phyloP scores from a whole-genome alignment of 2,113 vertebrate species.

The Corythoichthys intestinalis region DNA sequence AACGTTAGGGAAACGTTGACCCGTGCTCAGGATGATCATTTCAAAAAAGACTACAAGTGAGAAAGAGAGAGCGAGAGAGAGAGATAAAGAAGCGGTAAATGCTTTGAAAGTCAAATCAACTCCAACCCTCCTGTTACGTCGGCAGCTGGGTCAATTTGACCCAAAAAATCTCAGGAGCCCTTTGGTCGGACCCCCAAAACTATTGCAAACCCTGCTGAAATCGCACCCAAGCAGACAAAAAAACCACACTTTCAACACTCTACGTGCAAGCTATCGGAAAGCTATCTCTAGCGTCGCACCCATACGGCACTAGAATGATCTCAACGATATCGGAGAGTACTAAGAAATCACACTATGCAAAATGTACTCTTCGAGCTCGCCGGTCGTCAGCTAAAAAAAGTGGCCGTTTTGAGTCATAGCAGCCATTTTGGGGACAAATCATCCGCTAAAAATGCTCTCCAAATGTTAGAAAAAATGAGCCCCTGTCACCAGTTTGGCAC shows the following conservation, averaged over 20 bases:
- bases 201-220: too few species aligned
- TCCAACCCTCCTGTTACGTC: conserved; percentile 8
- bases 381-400: too few species aligned
- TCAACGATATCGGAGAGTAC: too few species aligned
- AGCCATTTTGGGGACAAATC: not conserved
- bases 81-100: conserved; percentile 35
- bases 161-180: not conserved
- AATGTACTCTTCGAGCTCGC: too few species aligned
- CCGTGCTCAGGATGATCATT: conserved; percentile 18
- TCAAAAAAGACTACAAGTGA: conserved; percentile 49
- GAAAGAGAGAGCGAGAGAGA: conserved; percentile 18
- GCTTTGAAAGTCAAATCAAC: conserved; percentile 47
- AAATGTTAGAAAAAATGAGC: not conserved
- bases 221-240: too few species aligned
- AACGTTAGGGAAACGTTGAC: not conserved
- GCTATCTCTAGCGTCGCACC: too few species aligned
- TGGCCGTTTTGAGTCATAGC: too few species aligned
- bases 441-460: not conserved
- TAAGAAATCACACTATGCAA: too few species aligned
- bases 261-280: too few species aligned
- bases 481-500: not conserved
- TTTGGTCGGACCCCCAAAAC: too few species aligned
- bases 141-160: not conserved
- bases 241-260: too few species aligned
- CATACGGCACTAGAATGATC: too few species aligned